These are phyloP conservation scores for Psittacula cyanocephala DNA, from an alignment of 2,113 vertebrate genomes.

Conservation along the genomic window DNA sequence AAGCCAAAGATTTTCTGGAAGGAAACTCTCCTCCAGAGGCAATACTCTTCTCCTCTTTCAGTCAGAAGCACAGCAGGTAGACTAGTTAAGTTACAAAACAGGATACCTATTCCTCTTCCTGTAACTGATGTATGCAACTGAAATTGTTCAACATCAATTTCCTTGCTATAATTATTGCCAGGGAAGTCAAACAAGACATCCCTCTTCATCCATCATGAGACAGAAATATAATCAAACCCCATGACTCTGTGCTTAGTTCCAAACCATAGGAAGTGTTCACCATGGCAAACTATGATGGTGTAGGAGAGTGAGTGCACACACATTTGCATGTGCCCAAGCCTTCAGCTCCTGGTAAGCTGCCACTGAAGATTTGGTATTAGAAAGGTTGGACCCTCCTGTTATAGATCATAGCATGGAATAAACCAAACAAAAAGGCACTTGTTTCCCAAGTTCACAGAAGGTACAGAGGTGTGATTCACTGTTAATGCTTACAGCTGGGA, in stretches of 20 bases:
- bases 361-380: background rate
- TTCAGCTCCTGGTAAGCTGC: background rate
- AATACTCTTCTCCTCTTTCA: background rate
- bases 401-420: background rate
- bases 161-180: background rate
- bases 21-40: background rate
- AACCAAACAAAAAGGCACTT: background rate
- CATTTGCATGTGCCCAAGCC: fast-evolving
- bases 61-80: background rate
- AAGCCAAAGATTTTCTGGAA: background rate
- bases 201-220: background rate
- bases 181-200: background rate
- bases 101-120: background rate
- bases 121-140: background rate
- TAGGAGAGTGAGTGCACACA: background rate
- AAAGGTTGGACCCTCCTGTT: background rate
- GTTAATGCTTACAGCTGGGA: background rate
- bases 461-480: background rate
- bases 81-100: background rate
- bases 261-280: background rate
- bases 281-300: fast-evolving
- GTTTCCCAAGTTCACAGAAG: background rate
- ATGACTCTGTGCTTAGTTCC: background rate
- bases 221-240: background rate
- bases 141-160: background rate